Evolutionary conservation across 2,797 vertebrate species (phyloP), one percentile per base, ranked within the genome.

Genomic region (Labroides dimidiatus): DNA sequence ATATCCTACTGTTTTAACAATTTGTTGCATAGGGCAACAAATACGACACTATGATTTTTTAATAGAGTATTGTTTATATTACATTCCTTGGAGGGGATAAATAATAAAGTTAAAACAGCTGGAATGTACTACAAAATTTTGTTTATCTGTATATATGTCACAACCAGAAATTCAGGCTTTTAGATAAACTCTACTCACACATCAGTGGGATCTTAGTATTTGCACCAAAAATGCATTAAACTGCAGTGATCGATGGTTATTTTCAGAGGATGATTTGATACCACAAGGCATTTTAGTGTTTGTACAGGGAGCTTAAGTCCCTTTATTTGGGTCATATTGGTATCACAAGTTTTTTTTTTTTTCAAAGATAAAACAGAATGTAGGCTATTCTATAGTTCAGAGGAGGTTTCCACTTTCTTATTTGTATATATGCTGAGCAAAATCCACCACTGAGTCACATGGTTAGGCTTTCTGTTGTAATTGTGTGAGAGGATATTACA

Each of bases 401-500:
- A 17, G 11, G 23, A 4, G 17, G 44, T 37, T 41, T 23, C 12
- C 13, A 45, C 12, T 24, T 14, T 23, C 8, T 19, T 52, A 48
- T 48, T 14, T 49, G 48, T 24, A 16, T 24, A 15, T 33, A 16
- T 39, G 14, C 10, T 11, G 7, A 19, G 23, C 19, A 41, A 55
- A 68, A 42, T 47, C 43, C 47, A 10, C 14, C 45, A 30, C n/a
- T 8, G 24, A 10, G 44, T 72, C 37, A 39, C 58, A 45, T 19
- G n/a, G n/a, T 59, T 5, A 10, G 7, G 4, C 2, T 36, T 53
- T 56, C 2, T 45, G 66, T 30, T 23, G 49, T 39, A 3, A 59
- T 65, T 50, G 47, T 51, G 70, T 37, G 45, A 27, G 36, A 64
- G 74, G 51, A 77, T 51, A 49, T 77, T 67, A 57, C 13, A 30